phyloP scores from a whole-genome alignment of 2,113 vertebrate species.

The Clupea harengus region DNA sequence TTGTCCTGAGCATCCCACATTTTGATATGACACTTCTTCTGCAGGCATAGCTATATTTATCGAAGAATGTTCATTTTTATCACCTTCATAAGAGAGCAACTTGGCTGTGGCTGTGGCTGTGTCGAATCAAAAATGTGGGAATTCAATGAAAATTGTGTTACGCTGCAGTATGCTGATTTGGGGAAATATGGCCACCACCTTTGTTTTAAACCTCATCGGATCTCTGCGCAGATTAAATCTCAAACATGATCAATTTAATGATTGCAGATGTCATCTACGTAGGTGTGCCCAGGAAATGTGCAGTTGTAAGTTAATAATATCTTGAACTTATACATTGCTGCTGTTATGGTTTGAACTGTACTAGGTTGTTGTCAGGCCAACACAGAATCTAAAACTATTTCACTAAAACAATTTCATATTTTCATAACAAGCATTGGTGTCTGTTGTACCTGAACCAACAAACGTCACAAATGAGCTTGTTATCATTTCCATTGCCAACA shows the following conservation, averaged over 20 bases:
- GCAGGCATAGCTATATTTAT: constrained; percentile 7
- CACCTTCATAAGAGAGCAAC: not conserved
- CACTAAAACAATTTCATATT: not conserved
- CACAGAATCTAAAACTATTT: not conserved
- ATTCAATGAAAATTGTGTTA: not conserved
- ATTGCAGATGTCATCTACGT: no score
- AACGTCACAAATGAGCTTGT: not conserved
- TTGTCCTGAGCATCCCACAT: constrained; percentile 1
- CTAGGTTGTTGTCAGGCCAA: no score
- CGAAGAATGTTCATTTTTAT: not conserved
- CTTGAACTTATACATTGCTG: no score
- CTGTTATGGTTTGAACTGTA: no score
- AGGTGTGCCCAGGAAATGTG: no score
- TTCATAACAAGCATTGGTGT: not conserved
- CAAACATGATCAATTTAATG: no score
- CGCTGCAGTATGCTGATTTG: no score
- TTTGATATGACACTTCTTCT: constrained; percentile 2
- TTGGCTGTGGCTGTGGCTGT: not conserved
- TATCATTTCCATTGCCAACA: not conserved
- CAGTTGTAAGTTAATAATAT: no score
- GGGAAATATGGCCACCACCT: no score
- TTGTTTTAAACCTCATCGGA: no score
- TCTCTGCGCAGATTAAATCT: no score
- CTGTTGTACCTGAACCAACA: not conserved
- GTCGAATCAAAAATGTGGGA: not conserved